Base-by-base conservation (phyloP, 2,888 invertebrate species). In the Limenitis camilla region DNA sequence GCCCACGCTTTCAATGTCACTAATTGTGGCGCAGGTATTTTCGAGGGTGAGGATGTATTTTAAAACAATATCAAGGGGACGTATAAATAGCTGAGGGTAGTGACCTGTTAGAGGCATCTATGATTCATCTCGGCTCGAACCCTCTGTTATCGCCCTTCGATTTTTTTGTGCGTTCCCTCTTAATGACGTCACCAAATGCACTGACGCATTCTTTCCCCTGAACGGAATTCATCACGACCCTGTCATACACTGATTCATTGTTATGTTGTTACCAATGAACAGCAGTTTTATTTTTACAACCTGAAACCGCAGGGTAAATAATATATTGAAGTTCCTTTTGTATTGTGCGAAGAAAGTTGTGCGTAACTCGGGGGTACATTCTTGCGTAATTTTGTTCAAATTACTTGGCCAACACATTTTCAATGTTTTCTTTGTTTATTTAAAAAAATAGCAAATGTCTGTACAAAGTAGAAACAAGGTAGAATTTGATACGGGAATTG, bases 91-190 rank as follows among this genome's bases (percentile, higher is more conserved):
- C 53, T 52, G 74, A 70, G 79, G 81, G 77, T 78, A 76, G 69
- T 77, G 81, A 81, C 80, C 81, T 73, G 74, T 72, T 70, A 72
- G 70, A 46, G 72, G 74, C 75, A 76, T 77, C 76, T 76, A 81
- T 86, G 86, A 87, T 82, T 87, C 85, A 87, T 82, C 83, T 78
- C 74, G 67, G 74, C 83, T 78, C 74, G 67, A 74, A 77, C 85
- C 84, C 84, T 81, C 73, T 53, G 68, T 72, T 71, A 70, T 75
- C 67, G 72, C 81, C 83, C 80, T 78, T 67, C 65, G 64, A 61
- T 69, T 72, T 72, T 43, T 72, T 70, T 68, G 65, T 66, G 49
- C 67, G 65, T 74, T 76, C 78, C 81, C 76, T 77, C 69, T 64
- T 56, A 55, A 64, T 87, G 85, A 85, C 85, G 84, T 85, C 84